Evolutionary conservation across 2,888 invertebrate species (phyloP), one percentile per base, ranked within the genome.

Genomic region (Bruchidius siliquastri): DNA sequence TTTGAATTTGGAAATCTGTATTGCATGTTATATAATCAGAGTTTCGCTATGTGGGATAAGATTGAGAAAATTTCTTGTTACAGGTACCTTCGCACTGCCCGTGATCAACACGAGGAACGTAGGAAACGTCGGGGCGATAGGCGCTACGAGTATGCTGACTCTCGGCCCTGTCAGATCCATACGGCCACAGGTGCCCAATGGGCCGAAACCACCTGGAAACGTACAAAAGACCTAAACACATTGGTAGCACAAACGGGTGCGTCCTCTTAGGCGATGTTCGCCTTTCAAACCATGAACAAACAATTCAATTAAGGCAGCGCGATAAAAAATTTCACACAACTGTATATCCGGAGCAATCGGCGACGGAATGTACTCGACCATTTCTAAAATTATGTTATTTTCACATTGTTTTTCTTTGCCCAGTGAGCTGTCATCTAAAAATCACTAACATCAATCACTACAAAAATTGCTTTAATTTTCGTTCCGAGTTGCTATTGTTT

Each of bases 71-170:
- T 30, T 69, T 22, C 20, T 70, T 26, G 26, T 68, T 68, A 22
- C 22, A 20, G 71, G 78, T n/a, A 78, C 90, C 75, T 93, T 92
- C 79, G 93, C 92, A 18, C 88, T 94, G 72, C 94, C 94, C 0
- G 90, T 94, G n/a, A 83, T 85, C 67, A 84, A 81, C 71, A 78
- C 82, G 2, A 79, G 82, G 49, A 84, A 81, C 73, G 82, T 84
- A 0, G 81, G 82, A 26, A 84, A 83, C 71, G 81, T 83, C n/a
- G 77, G 79, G 72, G 91, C 91, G 8, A 86, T 93, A 10, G 93
- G 93, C 73, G 92, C 92, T 2, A 91, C 91, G 66, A 92, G 92
- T 13, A 88, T 94, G 74, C 85, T 94, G 72, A 92, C 92, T 80
- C 87, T 94, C 81, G 94, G 94, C 0, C 93, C 93, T 3, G 87